Evolutionary conservation across 2,797 vertebrate species (phyloP).

Genomic region (Enteromius thamalakanensis): DNA sequence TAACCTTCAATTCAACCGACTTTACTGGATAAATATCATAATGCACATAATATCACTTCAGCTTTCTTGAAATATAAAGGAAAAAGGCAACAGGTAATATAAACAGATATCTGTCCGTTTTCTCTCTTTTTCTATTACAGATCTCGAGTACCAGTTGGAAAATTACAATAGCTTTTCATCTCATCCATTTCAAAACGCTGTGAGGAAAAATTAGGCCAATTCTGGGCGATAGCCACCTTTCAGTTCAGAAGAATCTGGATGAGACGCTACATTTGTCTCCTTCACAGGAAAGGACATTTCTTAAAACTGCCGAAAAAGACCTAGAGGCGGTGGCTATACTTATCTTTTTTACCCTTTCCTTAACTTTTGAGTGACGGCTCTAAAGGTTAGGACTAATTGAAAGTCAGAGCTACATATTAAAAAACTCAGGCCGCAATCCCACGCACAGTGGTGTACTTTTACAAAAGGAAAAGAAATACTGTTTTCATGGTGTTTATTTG

Average conservation of each 20-base stretch:
- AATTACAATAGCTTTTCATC: slow-evolving; percentile 26
- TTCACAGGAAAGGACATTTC: slow-evolving; percentile 34
- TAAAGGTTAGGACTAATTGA: slow-evolving; percentile 47
- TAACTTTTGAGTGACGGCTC: slow-evolving; percentile 22
- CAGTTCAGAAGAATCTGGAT: slow-evolving; percentile 18
- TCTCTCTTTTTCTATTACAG: slow-evolving; percentile 14
- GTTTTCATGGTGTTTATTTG: slow-evolving; percentile 13
- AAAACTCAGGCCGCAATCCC: slow-evolving; percentile 12
- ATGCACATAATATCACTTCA: slow-evolving; percentile 68
- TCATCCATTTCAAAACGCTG: slow-evolving; percentile 11
- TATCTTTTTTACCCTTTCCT: slow-evolving; percentile 26
- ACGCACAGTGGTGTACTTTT: slow-evolving; percentile 5
- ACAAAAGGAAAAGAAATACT: slow-evolving; percentile 21
- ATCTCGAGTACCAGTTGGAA: background rate
- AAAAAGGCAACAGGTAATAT: slow-evolving; percentile 38
- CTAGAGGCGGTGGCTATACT: slow-evolving; percentile 1
- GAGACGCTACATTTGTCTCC: slow-evolving; percentile 42
- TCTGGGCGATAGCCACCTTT: slow-evolving; percentile 21
- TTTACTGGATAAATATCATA: slow-evolving; percentile 71
- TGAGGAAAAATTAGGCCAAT: slow-evolving; percentile 27
- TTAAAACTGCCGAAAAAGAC: slow-evolving; percentile 31
- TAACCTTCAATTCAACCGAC: slow-evolving; percentile 67
- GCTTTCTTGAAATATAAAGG: slow-evolving; percentile 50
- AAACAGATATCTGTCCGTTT: slow-evolving; percentile 11
- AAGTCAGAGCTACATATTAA: slow-evolving; percentile 36